phyloP scores from a whole-genome alignment of 2,113 vertebrate species.

The Neogobius melanostomus region DNA sequence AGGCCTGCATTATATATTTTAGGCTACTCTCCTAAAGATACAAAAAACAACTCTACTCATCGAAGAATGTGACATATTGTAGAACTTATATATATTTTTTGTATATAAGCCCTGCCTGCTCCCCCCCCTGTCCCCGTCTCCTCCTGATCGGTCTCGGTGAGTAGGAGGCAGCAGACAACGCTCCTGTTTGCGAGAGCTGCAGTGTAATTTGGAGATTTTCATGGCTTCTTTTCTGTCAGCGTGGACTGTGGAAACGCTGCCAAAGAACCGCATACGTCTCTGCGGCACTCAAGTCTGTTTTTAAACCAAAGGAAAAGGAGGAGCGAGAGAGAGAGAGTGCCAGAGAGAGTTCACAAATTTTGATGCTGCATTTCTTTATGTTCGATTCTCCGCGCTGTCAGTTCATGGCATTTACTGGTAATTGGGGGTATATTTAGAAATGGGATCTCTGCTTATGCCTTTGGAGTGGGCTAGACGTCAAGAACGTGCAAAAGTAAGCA shows the following conservation, averaged over 20 bases:
- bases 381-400: not conserved
- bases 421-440: not conserved
- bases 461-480: not conserved
- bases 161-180: constrained; percentile 32
- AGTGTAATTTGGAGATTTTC: constrained; percentile 56
- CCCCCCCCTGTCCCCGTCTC: too few relatives aligned
- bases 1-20: too few relatives aligned
- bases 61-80: too few relatives aligned
- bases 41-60: too few relatives aligned
- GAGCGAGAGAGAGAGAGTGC: constrained; percentile 1
- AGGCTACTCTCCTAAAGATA: too few relatives aligned
- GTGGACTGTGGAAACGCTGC: constrained; percentile 47
- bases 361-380: not conserved
- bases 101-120: too few relatives aligned
- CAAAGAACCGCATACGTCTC: constrained; percentile 35
- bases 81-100: too few relatives aligned
- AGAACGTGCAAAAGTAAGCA: too few relatives aligned
- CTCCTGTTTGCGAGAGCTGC: constrained; percentile 28
- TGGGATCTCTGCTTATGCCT: not conserved
- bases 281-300: constrained; percentile 28
- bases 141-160: not conserved
- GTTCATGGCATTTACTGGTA: not conserved
- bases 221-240: constrained; percentile 49
- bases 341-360: constrained; percentile 16
- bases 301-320: not conserved